Conservation (phyloP, 1,140 invertebrate species). For the Oppia nitens region DNA sequence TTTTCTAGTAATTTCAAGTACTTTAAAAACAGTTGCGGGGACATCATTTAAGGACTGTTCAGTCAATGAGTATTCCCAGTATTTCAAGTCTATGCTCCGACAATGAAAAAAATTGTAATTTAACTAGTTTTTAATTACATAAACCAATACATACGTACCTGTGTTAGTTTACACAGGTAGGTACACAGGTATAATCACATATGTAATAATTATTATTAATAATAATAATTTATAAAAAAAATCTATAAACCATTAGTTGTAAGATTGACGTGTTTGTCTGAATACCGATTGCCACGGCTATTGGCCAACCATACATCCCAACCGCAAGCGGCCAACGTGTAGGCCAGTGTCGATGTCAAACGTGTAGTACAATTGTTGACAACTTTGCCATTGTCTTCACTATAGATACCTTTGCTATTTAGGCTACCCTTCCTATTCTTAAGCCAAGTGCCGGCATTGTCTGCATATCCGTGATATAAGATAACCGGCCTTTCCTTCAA, state of each 20-base stretch:
- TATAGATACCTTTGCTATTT: conserved; percentile 2
- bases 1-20: conserved; percentile 20
- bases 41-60: conserved; percentile 30
- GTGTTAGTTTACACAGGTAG: background rate
- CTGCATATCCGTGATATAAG: conserved; percentile 56
- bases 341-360: conserved; percentile 23
- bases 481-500: conserved; percentile 28
- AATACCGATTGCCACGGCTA: conserved; percentile 32
- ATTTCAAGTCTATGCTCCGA: background rate
- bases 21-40: conserved; percentile 34
- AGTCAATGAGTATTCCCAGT: conserved; percentile 25
- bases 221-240: too few relatives aligned
- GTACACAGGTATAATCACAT: conserved; percentile 32
- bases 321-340: conserved; percentile 22
- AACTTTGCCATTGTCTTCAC: background rate
- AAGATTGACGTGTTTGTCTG: conserved; percentile 22
- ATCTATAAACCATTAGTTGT: too few relatives aligned
- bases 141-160: background rate
- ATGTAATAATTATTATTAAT: too few relatives aligned
- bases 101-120: background rate
- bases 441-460: conserved; percentile 55
- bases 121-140: background rate
- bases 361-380: conserved; percentile 20
- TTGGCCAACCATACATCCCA: conserved; percentile 37
- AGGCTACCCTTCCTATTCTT: conserved; percentile 33